phyloP scores from a whole-genome alignment of 2,888 invertebrate genomes.

The Scotopteryx bipunctaria region DNA sequence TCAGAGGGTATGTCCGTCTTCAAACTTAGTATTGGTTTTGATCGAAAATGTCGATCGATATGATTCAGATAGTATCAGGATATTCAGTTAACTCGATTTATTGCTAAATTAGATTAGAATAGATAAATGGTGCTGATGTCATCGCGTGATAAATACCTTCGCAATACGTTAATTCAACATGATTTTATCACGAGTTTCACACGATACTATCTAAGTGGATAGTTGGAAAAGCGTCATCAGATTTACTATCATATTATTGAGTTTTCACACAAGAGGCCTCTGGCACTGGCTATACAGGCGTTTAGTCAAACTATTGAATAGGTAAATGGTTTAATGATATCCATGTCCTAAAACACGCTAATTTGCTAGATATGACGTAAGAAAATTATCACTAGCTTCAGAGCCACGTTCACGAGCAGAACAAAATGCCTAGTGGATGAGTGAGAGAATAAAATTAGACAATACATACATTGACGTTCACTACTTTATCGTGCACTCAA shows the following conservation, averaged over 20 bases:
- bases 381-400: not conserved
- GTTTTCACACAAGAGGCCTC: too few species aligned
- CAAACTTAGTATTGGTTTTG: too few species aligned
- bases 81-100: not conserved
- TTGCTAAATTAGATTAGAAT: not conserved
- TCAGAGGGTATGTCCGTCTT: too few species aligned
- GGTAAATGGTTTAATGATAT: too few species aligned
- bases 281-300: too few species aligned
- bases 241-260: too few species aligned
- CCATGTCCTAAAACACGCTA: too few species aligned
- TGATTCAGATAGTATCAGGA: too few species aligned
- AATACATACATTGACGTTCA: slow-evolving; percentile 10
- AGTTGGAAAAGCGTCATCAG: not conserved
- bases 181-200: too few species aligned
- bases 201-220: too few species aligned
- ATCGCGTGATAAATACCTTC: not conserved
- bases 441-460: slow-evolving; percentile 18
- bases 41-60: too few species aligned
- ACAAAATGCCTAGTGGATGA: slow-evolving; percentile 12
- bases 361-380: not conserved
- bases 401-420: not conserved
- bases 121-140: not conserved
- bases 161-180: slow-evolving; percentile 1
- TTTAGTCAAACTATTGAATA: too few species aligned
- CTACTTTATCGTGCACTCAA: slow-evolving; percentile 3